phyloP scores from a whole-genome alignment of 2,888 invertebrate species.

The Dorcus parallelipipedus region DNA sequence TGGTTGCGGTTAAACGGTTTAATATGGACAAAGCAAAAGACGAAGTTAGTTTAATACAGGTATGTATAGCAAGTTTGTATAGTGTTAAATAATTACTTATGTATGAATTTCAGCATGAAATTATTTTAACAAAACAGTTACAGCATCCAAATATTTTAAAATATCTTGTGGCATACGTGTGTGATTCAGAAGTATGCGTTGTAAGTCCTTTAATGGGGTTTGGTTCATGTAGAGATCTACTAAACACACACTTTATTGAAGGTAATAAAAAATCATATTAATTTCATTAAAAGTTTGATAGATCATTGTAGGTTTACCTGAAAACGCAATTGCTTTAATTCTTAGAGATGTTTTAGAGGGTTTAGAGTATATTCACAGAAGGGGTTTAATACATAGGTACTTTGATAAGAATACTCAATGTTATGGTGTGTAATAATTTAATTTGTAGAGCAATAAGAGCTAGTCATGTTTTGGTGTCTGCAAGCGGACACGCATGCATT shows the following conservation, averaged over 20 bases:
- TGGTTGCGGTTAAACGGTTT: constrained; percentile 73
- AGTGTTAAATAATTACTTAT: not conserved
- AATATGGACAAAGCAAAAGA: constrained; percentile 67
- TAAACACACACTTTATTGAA: constrained; percentile 69
- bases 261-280: constrained; percentile 31
- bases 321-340: constrained; percentile 76
- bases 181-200: constrained; percentile 72
- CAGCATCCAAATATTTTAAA: constrained; percentile 77
- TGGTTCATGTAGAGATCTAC: constrained; percentile 78
- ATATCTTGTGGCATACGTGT: constrained; percentile 73
- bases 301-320: constrained; percentile 65
- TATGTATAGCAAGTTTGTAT: constrained; percentile 21
- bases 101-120: constrained; percentile 65
- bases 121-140: constrained; percentile 71
- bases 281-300: not conserved
- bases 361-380: constrained; percentile 79
- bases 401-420: constrained; percentile 7
- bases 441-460: constrained; percentile 71
- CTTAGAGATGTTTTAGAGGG: constrained; percentile 75
- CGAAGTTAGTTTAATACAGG: constrained; percentile 60
- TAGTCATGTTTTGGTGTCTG: constrained; percentile 77
- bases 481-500: constrained; percentile 67
- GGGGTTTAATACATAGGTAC: constrained; percentile 81
- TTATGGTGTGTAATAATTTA: not conserved
- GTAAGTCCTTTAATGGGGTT: constrained; percentile 81